Evolutionary conservation across 2,113 vertebrate species (phyloP), one percentile per base, ranked within the genome.

Genomic region (Fulmarus glacialis): DNA sequence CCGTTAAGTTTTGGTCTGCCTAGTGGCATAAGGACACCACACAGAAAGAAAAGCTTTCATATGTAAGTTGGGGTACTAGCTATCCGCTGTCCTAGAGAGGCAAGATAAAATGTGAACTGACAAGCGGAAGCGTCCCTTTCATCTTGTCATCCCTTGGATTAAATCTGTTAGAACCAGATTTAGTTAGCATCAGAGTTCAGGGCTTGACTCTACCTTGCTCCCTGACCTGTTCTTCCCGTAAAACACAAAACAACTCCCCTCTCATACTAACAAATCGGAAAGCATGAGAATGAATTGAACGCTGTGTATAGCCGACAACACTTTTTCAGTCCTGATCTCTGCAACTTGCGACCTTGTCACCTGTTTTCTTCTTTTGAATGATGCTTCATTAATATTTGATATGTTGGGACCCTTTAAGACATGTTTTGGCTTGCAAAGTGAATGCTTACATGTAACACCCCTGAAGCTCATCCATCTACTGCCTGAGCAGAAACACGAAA

Each of bases 141-240:
- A 1, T 43, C 55, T 62, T 52, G n/a, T 75, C 79, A 62, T 67
- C 24, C 62, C 80, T 82, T 0, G 0, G 36, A 14, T 68, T 52
- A 23, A 52, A 92, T 47, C 87, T 73, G 87, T 80, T 72, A 53
- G 14, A 62, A 92, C 87, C 4, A 29, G 85, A 48, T 81, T 64
- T 42, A 45, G 36, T 67, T 66, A 73, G 50, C 47, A 21, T 40
- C 34, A 19, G 12, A 64, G 62, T 45, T 60, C 60, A 66, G 82
- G 56, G 70, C 64, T 87, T 43, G 82, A 16, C 66, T 94, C 24
- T 34, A 9, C 13, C 40, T 42, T 74, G 60, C 73, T 88, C 60
- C 73, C 86, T 90, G 85, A 62, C 36, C 89, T 27, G 91, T 70
- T 90, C 91, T 42, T 95, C 60, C 64, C 42, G 15, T 70, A 18